phyloP scores from a whole-genome alignment of 2,888 invertebrate genomes.

The Patella caerulea region DNA sequence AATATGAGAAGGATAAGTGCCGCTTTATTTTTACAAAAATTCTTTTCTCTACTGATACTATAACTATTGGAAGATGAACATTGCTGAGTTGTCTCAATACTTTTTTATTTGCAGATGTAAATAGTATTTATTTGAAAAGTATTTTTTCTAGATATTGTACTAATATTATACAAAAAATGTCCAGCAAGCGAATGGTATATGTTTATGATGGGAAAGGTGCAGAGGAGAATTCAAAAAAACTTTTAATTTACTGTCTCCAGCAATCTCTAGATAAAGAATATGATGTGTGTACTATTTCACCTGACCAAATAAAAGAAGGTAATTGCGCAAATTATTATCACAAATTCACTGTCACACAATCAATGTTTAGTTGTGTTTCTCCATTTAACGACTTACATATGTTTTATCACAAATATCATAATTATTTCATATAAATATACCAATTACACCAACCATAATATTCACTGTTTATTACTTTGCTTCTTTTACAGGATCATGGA shows the following conservation, averaged over 20 bases:
- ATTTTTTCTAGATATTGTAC: too few species aligned
- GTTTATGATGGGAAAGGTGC: conserved; percentile 48
- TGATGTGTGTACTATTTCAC: conserved; percentile 43
- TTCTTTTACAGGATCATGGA: conserved; percentile 38
- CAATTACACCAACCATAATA: background rate
- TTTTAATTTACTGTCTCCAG: conserved; percentile 31
- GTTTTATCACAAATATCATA: background rate
- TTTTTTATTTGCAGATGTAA: too few species aligned
- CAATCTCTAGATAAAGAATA: conserved; percentile 25
- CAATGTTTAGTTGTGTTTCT: too few species aligned
- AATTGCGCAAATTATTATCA: background rate
- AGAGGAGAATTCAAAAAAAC: conserved; percentile 28
- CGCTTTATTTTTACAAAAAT: too few species aligned
- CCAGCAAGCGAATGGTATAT: conserved; percentile 25
- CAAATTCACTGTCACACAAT: too few species aligned
- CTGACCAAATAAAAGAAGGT: conserved; percentile 49
- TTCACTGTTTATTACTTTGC: background rate
- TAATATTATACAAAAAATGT: background rate
- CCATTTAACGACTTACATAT: too few species aligned
- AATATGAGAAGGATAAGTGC: too few species aligned
- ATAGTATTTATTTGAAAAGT: too few species aligned
- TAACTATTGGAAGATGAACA: too few species aligned
- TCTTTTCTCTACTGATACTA: too few species aligned
- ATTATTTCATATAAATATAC: background rate
- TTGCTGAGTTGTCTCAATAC: too few species aligned